Percentiles rank a stretch among this genome's conserved stretches.
phyloP scores from a whole-genome alignment of 1,140 invertebrate genomes.

The Aplysia californica region DNA sequence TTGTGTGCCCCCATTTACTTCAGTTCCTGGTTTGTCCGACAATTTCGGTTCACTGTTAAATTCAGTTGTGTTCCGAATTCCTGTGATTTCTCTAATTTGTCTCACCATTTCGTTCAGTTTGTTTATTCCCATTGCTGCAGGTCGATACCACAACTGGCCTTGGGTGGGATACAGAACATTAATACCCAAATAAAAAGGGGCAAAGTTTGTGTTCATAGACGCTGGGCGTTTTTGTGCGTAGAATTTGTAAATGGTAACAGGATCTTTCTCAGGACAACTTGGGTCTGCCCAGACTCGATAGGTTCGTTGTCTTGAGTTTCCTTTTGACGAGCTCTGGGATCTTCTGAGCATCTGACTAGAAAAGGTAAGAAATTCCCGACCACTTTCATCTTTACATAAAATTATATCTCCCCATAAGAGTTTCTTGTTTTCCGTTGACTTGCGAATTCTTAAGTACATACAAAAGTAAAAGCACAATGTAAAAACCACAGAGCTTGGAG shows the following conservation, averaged over 20 bases:
- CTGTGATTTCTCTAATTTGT: constrained; percentile 59
- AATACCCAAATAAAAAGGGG: constrained; percentile 58
- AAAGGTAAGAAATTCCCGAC: constrained; percentile 54
- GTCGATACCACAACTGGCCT: constrained; percentile 54
- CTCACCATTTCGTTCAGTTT: constrained; percentile 60
- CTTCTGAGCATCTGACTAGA: constrained; percentile 37
- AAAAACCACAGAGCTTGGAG: constrained; percentile 55
- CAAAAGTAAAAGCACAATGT: constrained; percentile 58
- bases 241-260: constrained; percentile 57
- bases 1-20: constrained; percentile 14
- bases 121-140: constrained; percentile 59
- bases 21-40: neutral
- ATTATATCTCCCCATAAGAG: constrained; percentile 59
- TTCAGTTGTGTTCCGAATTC: constrained; percentile 26
- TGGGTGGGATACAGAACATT: constrained; percentile 44
- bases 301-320: constrained; percentile 36
- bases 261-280: constrained; percentile 49
- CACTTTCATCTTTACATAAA: constrained; percentile 44
- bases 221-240: constrained; percentile 51
- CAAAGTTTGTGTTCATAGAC: constrained; percentile 49
- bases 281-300: constrained; percentile 43
- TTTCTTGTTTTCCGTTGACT: constrained; percentile 61
- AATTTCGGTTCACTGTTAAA: neutral
- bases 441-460: constrained; percentile 53
- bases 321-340: constrained; percentile 30